These are phyloP conservation scores for Rhodinocichla rosea DNA, from an alignment of 2,113 vertebrate species.

Conservation along the genomic window DNA sequence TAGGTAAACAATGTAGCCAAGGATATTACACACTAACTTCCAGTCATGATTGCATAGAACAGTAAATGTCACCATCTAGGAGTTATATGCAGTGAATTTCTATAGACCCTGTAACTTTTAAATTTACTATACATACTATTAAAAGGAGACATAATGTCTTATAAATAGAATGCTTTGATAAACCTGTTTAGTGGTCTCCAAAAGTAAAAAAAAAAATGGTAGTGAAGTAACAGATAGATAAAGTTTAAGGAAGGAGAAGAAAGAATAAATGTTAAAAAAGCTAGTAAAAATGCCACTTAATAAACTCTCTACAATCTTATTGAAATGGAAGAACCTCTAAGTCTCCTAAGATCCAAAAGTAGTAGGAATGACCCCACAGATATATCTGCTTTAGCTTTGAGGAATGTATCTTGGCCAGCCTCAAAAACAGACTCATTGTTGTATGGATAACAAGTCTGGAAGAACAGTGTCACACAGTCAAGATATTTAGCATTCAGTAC, in stretches of 20 bases:
- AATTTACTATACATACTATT: not conserved
- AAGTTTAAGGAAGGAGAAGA: not conserved
- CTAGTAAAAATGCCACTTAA: not conserved
- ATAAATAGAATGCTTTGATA: not conserved
- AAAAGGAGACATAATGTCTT: not conserved
- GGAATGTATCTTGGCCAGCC: not conserved
- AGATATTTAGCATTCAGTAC: not conserved
- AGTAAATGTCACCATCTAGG: not conserved
- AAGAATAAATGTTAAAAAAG: fast-evolving
- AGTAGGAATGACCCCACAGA: not conserved
- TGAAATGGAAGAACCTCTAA: not conserved
- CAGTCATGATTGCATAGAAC: not conserved
- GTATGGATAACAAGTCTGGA: not conserved
- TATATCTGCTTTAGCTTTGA: not conserved
- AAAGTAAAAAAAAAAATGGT: not conserved
- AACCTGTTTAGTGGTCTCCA: not conserved
- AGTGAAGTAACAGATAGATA: not conserved
- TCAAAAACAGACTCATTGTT: not conserved
- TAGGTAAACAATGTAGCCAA: not conserved
- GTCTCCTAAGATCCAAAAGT: not conserved
- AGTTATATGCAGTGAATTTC: not conserved
- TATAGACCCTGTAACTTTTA: not conserved
- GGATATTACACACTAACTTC: not conserved
- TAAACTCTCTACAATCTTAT: not conserved
- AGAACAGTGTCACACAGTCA: not conserved